Conservation (phyloP, 1,140 invertebrate species). For the Metaphire vulgaris region DNA sequence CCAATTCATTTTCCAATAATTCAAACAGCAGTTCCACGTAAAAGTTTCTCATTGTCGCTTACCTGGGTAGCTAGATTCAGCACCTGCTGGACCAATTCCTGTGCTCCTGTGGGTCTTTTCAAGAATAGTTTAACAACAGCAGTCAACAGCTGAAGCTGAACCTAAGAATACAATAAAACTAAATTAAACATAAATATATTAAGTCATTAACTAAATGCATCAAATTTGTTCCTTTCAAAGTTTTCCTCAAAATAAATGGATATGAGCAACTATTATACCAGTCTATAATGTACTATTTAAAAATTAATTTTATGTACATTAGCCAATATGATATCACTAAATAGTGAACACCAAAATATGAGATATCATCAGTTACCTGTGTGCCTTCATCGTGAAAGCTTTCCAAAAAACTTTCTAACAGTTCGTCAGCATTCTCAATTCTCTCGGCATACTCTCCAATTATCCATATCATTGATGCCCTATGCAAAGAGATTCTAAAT, state of each 20-base stretch:
- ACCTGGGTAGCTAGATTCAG: slow-evolving; percentile 81
- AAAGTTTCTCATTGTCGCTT: too few species aligned
- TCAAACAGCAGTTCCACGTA: too few species aligned
- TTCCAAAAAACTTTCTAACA: slow-evolving; percentile 95
- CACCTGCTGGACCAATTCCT: slow-evolving; percentile 89
- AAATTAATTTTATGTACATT: too few species aligned
- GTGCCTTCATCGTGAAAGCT: slow-evolving; percentile 99
- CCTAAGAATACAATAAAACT: slow-evolving; percentile 50
- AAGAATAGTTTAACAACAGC: slow-evolving; percentile 98
- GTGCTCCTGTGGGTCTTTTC: slow-evolving; percentile 94
- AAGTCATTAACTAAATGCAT: neutral
- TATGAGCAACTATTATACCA: too few species aligned
- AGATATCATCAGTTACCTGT: slow-evolving; percentile 60
- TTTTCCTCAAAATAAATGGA: too few species aligned
- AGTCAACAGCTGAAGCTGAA: slow-evolving; percentile 91
- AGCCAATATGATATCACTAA: too few species aligned
- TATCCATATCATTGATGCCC: slow-evolving; percentile 99
- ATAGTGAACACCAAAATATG: neutral
- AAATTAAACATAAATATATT: too few species aligned
- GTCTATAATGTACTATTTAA: too few species aligned
- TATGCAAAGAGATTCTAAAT: too few species aligned
- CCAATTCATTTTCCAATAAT: too few species aligned
- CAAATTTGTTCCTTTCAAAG: too few species aligned
- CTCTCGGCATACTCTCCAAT: slow-evolving; percentile 97
- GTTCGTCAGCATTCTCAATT: slow-evolving; percentile 98